Evolutionary conservation across 2,797 vertebrate genomes (phyloP).

Genomic region (Hydrolagus colliei): DNA sequence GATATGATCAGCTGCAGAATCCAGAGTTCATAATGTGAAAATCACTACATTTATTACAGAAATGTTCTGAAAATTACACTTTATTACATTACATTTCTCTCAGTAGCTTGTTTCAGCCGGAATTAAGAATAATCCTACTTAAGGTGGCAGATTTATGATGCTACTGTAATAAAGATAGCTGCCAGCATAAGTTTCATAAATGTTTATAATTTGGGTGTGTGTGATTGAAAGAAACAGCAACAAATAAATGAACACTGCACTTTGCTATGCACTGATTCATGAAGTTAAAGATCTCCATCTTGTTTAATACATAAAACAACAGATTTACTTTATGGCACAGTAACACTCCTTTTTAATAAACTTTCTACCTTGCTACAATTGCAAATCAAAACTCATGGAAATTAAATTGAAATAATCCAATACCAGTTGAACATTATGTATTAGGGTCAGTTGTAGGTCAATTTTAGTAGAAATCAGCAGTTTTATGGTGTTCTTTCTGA

Average conservation of each 20-base stretch:
- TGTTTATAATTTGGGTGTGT: too few relatives aligned
- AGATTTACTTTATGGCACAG: background rate
- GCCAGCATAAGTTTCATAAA: too few relatives aligned
- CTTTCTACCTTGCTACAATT: slow-evolving; percentile 10
- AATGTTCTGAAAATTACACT: background rate
- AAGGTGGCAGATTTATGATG: too few relatives aligned
- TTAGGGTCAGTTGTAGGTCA: slow-evolving; percentile 7
- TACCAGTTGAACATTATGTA: background rate
- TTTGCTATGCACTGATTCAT: too few relatives aligned
- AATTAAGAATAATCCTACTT: too few relatives aligned
- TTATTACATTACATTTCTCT: background rate
- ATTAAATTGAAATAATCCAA: slow-evolving; percentile 10
- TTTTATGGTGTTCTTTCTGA: slow-evolving; percentile 26
- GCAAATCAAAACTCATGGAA: background rate
- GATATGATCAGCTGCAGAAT: background rate
- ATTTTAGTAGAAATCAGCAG: background rate
- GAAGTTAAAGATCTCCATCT: background rate
- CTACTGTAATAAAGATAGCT: too few relatives aligned
- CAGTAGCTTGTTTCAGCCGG: background rate
- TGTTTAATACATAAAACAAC: background rate
- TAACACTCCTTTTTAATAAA: background rate
- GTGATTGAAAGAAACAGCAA: background rate
- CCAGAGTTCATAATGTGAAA: background rate
- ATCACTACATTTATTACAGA: background rate
- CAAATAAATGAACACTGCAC: background rate